A percentile compares a stretch with the other conserved stretches of the same genome.
Conservation (phyloP, 2,888 invertebrate species). For the Caenorhabditis sinica region DNA sequence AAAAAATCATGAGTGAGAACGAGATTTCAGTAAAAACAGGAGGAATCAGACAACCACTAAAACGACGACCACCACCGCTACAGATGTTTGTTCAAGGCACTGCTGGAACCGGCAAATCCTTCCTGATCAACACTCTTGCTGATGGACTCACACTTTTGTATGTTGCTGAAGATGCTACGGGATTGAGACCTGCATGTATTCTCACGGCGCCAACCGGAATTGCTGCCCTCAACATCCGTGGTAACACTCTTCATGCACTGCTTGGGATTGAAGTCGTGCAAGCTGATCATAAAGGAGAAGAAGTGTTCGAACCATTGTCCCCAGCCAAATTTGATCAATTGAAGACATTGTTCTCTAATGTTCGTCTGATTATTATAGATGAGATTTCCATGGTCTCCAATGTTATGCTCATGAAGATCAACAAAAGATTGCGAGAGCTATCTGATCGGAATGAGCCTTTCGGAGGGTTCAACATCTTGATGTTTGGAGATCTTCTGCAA, state of each 20-base stretch:
- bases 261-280: not conserved
- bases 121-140: too few species aligned
- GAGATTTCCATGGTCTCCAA: not conserved
- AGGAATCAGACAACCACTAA: not conserved
- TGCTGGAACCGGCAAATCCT: too few species aligned
- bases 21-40: too few species aligned
- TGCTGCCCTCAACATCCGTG: too few species aligned
- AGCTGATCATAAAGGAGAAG: not conserved
- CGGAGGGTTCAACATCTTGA: not conserved
- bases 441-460: not conserved
- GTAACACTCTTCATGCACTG: too few species aligned
- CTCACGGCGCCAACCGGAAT: too few species aligned
- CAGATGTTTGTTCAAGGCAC: slow-evolving; percentile 51
- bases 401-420: not conserved
- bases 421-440: not conserved
- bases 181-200: too few species aligned
- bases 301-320: not conserved
- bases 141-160: too few species aligned
- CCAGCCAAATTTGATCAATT: not conserved
- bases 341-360: not conserved
- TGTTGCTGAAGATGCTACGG: too few species aligned
- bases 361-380: not conserved
- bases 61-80: slow-evolving; percentile 2
- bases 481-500: not conserved
- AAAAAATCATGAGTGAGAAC: not conserved